These are phyloP conservation scores for Cerastis leucographa DNA, from an alignment of 2,888 invertebrate genomes.

Conservation along the genomic window DNA sequence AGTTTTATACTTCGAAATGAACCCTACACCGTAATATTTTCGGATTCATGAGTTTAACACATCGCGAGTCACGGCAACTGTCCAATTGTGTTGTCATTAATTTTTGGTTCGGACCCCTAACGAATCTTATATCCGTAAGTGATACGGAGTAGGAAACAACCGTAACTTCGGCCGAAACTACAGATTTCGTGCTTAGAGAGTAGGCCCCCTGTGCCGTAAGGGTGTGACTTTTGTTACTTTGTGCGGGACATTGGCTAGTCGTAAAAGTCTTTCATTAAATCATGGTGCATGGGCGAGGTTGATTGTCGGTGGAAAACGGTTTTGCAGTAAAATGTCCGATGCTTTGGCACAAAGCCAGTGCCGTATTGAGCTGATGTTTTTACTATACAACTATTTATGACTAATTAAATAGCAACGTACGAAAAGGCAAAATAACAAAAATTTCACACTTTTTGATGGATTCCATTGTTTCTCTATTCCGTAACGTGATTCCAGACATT, in stretches of 20 bases:
- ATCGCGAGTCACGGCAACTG: no score
- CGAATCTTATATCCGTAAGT: no score
- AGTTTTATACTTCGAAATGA: no score
- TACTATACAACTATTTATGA: slow-evolving; percentile 25
- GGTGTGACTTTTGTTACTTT: slow-evolving; percentile 41
- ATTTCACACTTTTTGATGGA: slow-evolving; percentile 20
- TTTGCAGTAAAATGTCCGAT: slow-evolving; percentile 70
- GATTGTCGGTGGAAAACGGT: slow-evolving; percentile 64
- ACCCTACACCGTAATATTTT: no score
- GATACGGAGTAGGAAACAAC: no score
- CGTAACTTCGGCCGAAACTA: no score
- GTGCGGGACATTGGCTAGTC: slow-evolving; percentile 45
- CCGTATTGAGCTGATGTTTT: slow-evolving; percentile 38
- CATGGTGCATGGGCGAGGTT: slow-evolving; percentile 62
- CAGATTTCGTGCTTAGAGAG: no score
- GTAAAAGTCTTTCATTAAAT: slow-evolving; percentile 61
- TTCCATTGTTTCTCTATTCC: slow-evolving; percentile 18
- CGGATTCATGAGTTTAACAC: no score
- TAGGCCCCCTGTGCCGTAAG: slow-evolving; percentile 13
- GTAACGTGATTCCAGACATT: slow-evolving; percentile 19
- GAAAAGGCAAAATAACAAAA: not conserved
- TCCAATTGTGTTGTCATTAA: no score
- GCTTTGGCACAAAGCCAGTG: slow-evolving; percentile 67
- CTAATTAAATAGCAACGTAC: slow-evolving; percentile 46
- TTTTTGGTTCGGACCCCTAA: no score